These are phyloP conservation scores for Oryzaephilus surinamensis DNA, from an alignment of 1,140 invertebrate genomes.

Conservation along the genomic window DNA sequence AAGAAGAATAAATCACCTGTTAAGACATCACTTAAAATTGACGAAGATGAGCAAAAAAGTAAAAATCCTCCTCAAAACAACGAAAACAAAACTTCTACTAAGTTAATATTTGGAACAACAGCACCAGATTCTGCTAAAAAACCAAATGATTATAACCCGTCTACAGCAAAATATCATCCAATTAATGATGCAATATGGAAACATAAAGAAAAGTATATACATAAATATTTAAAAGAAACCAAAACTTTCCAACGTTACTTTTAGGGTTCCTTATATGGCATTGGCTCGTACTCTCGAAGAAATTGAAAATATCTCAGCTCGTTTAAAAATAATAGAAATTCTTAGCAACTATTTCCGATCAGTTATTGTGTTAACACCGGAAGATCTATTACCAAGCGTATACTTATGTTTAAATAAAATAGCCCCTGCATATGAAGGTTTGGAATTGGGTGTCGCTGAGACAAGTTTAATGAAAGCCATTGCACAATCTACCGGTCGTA, in stretches of 20 bases:
- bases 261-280: conserved; percentile 85
- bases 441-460: conserved; percentile 75
- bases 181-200: conserved; percentile 85
- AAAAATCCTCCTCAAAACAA: too few species aligned
- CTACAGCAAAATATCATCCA: conserved; percentile 71
- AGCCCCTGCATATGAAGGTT: conserved; percentile 84
- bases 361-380: conserved; percentile 75
- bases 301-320: conserved; percentile 80
- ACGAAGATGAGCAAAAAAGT: too few species aligned
- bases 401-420: conserved; percentile 94
- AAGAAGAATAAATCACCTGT: too few species aligned
- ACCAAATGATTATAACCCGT: conserved; percentile 68
- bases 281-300: conserved; percentile 81
- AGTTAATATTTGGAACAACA: too few species aligned
- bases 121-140: too few species aligned
- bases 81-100: too few species aligned
- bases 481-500: conserved; percentile 82
- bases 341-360: conserved; percentile 91
- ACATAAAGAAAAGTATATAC: conserved; percentile 54
- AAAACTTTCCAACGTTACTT: conserved; percentile 22
- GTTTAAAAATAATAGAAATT: conserved; percentile 92
- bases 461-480: conserved; percentile 90
- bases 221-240: conserved; percentile 4
- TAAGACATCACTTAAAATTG: too few species aligned
- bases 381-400: conserved; percentile 81